A percentile compares a stretch with the other conserved stretches of the same genome.
phyloP scores from a whole-genome alignment of 1,140 invertebrate species.

The Papilio dardanus region DNA sequence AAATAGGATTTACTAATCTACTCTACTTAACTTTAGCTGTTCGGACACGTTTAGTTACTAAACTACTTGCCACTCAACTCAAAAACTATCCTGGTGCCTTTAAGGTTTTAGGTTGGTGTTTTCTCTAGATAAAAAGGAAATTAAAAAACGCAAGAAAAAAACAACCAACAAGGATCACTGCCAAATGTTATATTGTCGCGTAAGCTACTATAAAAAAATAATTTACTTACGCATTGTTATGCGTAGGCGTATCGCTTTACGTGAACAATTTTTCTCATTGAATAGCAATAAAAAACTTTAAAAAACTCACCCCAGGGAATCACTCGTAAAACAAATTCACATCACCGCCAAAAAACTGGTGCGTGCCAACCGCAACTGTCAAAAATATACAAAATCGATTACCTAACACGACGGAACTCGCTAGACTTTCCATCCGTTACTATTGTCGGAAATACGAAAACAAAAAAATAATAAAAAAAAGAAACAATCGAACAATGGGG shows the following conservation, averaged over 20 bases:
- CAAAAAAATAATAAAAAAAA: conserved; percentile 39
- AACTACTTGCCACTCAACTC: too few relatives aligned
- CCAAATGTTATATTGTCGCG: neutral
- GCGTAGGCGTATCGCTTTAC: neutral
- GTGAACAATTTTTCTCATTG: neutral
- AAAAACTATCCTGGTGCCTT: too few relatives aligned
- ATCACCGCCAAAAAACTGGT: conserved; percentile 38
- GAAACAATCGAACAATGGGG: conserved; percentile 67
- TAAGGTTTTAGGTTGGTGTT: too few relatives aligned
- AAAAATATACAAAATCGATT: conserved; percentile 76
- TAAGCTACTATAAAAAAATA: neutral
- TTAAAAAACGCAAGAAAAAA: neutral
- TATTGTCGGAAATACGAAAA: conserved; percentile 42
- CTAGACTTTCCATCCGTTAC: conserved; percentile 43
- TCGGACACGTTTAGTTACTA: too few relatives aligned
- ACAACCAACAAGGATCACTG: neutral
- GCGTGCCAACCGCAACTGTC: conserved; percentile 70
- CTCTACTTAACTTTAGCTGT: too few relatives aligned
- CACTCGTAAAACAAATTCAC: conserved; percentile 55
- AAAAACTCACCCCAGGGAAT: conserved; percentile 48
- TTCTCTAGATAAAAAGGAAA: too few relatives aligned
- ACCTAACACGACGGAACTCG: conserved; percentile 45
- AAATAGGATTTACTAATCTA: too few relatives aligned
- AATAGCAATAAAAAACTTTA: conserved; percentile 21
- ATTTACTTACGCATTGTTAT: neutral